Percentiles rank a stretch among this genome's conserved stretches.
phyloP scores from a whole-genome alignment of 2,113 vertebrate species.

The Desmodus rotundus region DNA sequence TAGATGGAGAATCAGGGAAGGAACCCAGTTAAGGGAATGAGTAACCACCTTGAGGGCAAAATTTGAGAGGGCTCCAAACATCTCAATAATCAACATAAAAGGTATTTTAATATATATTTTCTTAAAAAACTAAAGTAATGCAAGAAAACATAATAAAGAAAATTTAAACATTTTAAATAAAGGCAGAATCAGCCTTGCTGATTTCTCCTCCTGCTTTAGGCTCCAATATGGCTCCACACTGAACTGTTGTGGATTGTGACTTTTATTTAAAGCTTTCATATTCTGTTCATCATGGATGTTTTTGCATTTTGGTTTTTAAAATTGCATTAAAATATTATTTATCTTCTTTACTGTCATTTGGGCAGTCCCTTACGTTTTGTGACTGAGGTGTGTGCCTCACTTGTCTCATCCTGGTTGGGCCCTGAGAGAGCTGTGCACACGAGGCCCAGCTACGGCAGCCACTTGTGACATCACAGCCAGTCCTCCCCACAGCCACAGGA shows the following conservation, averaged over 20 bases:
- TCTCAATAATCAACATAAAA: neutral
- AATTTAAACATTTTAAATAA: neutral
- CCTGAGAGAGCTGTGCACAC: accelerated
- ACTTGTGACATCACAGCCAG: accelerated
- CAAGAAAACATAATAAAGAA: neutral
- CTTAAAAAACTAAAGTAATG: neutral
- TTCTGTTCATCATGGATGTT: neutral
- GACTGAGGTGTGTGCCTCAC: neutral
- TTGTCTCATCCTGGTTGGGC: neutral
- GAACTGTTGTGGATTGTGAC: neutral
- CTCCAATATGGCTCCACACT: neutral
- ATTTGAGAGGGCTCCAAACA: neutral
- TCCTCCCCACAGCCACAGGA: neutral
- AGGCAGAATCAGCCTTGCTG: neutral
- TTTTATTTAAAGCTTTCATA: neutral
- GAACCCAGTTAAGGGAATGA: neutral
- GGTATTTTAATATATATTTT: neutral
- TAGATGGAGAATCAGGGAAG: neutral
- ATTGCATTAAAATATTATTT: neutral
- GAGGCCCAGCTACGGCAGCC: accelerated
- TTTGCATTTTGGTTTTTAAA: neutral
- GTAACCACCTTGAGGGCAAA: neutral
- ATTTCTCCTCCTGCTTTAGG: neutral
- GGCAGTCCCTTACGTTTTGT: neutral
- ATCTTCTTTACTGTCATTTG: neutral